phyloP scores from a whole-genome alignment of 2,888 invertebrate genomes.

The Synanthedon tipuliformis region DNA sequence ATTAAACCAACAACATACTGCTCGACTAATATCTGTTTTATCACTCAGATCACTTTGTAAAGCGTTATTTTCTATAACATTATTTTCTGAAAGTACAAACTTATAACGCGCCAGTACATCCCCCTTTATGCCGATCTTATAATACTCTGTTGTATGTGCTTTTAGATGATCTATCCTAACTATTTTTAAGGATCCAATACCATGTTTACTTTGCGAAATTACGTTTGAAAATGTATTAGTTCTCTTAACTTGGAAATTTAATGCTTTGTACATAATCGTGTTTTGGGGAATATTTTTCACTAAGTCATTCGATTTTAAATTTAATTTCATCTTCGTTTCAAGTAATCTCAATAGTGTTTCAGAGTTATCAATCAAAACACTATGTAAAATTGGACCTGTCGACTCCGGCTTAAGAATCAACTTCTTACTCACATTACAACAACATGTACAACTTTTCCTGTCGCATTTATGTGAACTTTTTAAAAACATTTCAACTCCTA shows the following conservation, averaged over 20 bases:
- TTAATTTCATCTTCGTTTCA: no score
- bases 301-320: not conserved
- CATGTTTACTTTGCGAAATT: not conserved
- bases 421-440: not conserved
- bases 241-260: not conserved
- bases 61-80: not conserved
- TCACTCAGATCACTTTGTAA: not conserved
- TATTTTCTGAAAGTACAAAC: not conserved
- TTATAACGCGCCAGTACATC: not conserved
- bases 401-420: no score
- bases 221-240: not conserved
- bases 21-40: not conserved
- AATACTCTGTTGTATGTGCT: not conserved
- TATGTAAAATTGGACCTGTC: no score
- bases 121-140: not conserved
- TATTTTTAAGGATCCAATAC: not conserved
- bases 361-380: no score
- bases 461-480: not conserved
- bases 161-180: not conserved
- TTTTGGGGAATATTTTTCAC: not conserved
- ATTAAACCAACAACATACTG: slow-evolving; percentile 20
- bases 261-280: not conserved
- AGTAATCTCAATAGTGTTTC: not conserved
- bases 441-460: not conserved
- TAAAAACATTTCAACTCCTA: no score